phyloP scores from a whole-genome alignment of 2,888 invertebrate species.

The Phengaris arion region DNA sequence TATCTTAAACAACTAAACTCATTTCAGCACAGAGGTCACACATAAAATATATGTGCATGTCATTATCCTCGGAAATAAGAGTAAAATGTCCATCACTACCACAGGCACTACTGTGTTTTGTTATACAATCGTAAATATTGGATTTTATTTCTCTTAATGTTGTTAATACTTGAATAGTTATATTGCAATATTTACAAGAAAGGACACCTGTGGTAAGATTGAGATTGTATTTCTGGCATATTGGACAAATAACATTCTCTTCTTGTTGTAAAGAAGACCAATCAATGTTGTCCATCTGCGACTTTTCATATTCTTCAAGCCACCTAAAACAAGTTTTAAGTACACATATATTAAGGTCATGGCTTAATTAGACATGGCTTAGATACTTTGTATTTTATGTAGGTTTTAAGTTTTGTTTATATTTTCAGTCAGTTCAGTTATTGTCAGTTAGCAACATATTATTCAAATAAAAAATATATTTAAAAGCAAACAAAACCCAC shows the following conservation, averaged over 20 bases:
- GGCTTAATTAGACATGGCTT: not conserved
- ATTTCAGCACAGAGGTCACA: slow-evolving; percentile 65
- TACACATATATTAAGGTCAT: not conserved
- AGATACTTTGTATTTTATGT: not conserved
- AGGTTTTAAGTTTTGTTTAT: not conserved
- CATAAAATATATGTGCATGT: slow-evolving; percentile 62
- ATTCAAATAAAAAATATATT: not conserved
- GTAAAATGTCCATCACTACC: slow-evolving; percentile 55
- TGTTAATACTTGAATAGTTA: slow-evolving; percentile 51
- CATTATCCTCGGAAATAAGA: slow-evolving; percentile 53
- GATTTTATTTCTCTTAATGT: slow-evolving; percentile 53
- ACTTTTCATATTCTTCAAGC: slow-evolving; percentile 66
- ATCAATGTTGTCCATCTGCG: slow-evolving; percentile 59
- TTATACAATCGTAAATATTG: slow-evolving; percentile 50
- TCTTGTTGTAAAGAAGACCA: slow-evolving; percentile 63
- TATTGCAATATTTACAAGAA: slow-evolving; percentile 61
- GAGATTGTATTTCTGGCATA: slow-evolving; percentile 71
- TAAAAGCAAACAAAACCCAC: slow-evolving; percentile 43
- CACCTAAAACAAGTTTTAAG: slow-evolving; percentile 52
- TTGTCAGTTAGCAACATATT: not conserved
- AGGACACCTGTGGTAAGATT: slow-evolving; percentile 44
- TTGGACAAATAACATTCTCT: slow-evolving; percentile 71
- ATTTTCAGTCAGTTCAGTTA: too few relatives aligned
- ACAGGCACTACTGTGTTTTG: slow-evolving; percentile 56
- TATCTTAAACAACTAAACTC: slow-evolving; percentile 49